Base-by-base conservation (phyloP, 2,113 vertebrate species). In the Cathartes aura region DNA sequence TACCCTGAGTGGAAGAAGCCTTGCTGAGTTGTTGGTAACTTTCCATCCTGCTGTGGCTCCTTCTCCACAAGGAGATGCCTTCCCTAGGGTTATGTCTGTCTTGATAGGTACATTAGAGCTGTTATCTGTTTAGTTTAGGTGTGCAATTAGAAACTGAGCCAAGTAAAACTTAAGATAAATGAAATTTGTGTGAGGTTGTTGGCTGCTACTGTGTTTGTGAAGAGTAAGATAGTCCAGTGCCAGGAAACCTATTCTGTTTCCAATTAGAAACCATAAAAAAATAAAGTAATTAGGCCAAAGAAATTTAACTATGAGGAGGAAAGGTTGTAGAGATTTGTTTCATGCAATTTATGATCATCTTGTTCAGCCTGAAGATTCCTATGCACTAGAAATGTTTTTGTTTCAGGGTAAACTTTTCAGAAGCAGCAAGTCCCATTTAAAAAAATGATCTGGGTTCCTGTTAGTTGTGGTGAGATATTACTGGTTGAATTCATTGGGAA, bases 171-270 rank as follows among this genome's bases (percentile, higher is more conserved):
- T 34, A 56, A 84, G 96, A 95, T 89, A 86, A 96, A 87, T 95
- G 85, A 90, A 86, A 75, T 78, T 92, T 97, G 88, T 89, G 66
- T 96, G 52, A 96, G 78, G 62, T 91, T 90, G 68, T 96, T 97
- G 97, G 96, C 97, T 89, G 81, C 52, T 93, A 23, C 83, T 88
- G 17, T 58, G 92, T 93, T 95, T 93, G 71, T 78, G 55, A 96
- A 90, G 90, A 68, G 55, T 90, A 74, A 94, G 94, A 88, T 96
- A 95, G 78, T 79, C 71, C 38, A 78, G 97, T 97, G 95, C 95
- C 97, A 98, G 94, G 97, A 98, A 98, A 92, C 82, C 53, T 90
- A 80, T 94, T 95, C 95, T 97, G 93, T 91, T 98, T 97, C 92
- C 80, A 98, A 95, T 97, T 97, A 97, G 83, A 89, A 95, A 93